Percentiles rank a stretch among this genome's conserved stretches.
Evolutionary conservation across 1,140 invertebrate species (phyloP).

Genomic region (Campodea augens): DNA sequence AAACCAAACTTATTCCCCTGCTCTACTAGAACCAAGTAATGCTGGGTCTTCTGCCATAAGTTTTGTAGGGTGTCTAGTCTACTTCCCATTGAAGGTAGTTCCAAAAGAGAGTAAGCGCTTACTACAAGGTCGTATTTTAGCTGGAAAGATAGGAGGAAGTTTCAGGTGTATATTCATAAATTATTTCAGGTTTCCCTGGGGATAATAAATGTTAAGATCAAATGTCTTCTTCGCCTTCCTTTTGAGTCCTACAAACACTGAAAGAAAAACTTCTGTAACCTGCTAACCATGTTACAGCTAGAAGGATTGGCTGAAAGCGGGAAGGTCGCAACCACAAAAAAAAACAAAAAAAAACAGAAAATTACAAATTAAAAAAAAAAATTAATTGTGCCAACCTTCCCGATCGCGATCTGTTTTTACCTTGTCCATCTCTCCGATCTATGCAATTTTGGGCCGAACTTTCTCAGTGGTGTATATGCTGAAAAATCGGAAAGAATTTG

Average conservation of each 20-base stretch:
- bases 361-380: too few species aligned
- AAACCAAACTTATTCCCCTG: conserved; percentile 38
- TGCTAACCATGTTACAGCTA: background rate
- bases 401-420: too few species aligned
- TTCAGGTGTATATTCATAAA: conserved; percentile 7
- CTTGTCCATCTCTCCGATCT: too few species aligned
- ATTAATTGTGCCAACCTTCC: too few species aligned
- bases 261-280: background rate
- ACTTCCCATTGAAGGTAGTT: conserved; percentile 41
- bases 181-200: background rate
- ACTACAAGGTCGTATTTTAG: conserved; percentile 58
- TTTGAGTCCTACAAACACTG: background rate
- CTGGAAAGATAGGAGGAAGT: conserved; percentile 26
- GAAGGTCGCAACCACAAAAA: too few species aligned
- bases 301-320: background rate
- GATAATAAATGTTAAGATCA: background rate
- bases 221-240: background rate
- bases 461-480: too few species aligned
- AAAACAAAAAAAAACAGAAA: too few species aligned
- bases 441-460: too few species aligned
- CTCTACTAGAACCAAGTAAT: conserved; percentile 67
- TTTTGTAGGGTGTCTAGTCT: conserved; percentile 50
- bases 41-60: conserved; percentile 67
- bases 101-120: conserved; percentile 59
- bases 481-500: too few species aligned